Conservation (phyloP, 2,113 vertebrate species). For the Chamaetylas fuelleborni region DNA sequence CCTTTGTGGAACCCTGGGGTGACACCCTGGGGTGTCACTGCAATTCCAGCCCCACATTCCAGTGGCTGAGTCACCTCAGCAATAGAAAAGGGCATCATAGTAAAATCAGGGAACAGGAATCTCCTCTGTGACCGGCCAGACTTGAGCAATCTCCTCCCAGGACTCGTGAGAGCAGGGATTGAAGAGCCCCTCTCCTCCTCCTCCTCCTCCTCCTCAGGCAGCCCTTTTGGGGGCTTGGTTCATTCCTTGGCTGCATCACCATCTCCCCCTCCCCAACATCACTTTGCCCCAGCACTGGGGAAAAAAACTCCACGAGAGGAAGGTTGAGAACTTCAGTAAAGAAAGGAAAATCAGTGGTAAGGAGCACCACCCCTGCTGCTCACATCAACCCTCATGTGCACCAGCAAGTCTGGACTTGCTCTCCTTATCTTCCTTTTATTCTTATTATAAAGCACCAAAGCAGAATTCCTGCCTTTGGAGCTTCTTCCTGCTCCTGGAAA, state of each 20-base stretch:
- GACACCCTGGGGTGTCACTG: neutral
- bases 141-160: neutral
- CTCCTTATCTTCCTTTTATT: neutral
- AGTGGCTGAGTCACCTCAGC: fast-evolving
- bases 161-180: neutral
- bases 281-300: neutral
- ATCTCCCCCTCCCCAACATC: no score
- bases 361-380: neutral
- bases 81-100: neutral
- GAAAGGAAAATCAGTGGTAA: neutral
- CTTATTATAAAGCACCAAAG: neutral
- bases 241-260: neutral
- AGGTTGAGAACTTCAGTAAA: neutral
- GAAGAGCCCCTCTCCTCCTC: fast-evolving
- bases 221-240: neutral
- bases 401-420: neutral
- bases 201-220: fast-evolving
- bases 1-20: neutral
- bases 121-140: neutral
- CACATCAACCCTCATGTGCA: fast-evolving
- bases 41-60: fast-evolving
- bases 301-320: fast-evolving
- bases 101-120: fast-evolving
- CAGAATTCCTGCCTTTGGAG: neutral
- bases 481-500: neutral